Base-by-base conservation (phyloP, 2,888 invertebrate species). In the Laothoe populi region DNA sequence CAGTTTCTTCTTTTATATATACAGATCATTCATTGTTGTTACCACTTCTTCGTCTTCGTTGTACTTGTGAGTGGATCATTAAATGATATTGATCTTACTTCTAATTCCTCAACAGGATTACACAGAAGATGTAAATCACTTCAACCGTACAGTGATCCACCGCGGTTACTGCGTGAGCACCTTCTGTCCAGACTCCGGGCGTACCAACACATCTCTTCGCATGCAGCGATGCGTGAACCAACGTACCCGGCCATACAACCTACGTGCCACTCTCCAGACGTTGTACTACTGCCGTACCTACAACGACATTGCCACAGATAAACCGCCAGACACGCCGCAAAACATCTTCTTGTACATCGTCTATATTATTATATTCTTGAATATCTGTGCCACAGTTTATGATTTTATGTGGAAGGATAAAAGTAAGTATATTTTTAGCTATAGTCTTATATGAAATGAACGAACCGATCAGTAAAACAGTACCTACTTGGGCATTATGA, bases 101-200 rank as follows among this genome's bases (percentile, higher is more conserved):
- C n/a, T n/a, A n/a, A 13, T 21, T 31, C 13, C 19, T 42, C n/a
- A 42, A 16, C 63, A 68, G 66, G 61, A 61, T 19, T 62, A 58
- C 16, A 48, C 60, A 5, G 45, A 64, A 3, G 45, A 61, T 1
- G 23, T 21, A 0, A 42, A 57, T 38, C 44, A 65, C 16, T 67
- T 62, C 46, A 65, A 68, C 57, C 64, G 68, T 4, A 63, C 66
- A 10, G 58, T 64, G 0, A 48, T 67, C 4, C 68, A 68, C 21
- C 68, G 70, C 13, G 68, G 70, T 0, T 66, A 64, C 60, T 70
- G 70, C 62, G 44, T 68, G 4, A 66, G 59, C 59, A 38, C 59
- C 1, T 58, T 66, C 4, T 66, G 68, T 11, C 61, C 57, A 0
- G 40, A 53, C 5, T 21, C n/a, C 0, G 45, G 46, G 1, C 38